A percentile compares a stretch with the other conserved stretches of the same genome.
These are phyloP conservation scores for Lasiurus cinereus DNA, from an alignment of 2,113 vertebrate species.

Conservation along the genomic window DNA sequence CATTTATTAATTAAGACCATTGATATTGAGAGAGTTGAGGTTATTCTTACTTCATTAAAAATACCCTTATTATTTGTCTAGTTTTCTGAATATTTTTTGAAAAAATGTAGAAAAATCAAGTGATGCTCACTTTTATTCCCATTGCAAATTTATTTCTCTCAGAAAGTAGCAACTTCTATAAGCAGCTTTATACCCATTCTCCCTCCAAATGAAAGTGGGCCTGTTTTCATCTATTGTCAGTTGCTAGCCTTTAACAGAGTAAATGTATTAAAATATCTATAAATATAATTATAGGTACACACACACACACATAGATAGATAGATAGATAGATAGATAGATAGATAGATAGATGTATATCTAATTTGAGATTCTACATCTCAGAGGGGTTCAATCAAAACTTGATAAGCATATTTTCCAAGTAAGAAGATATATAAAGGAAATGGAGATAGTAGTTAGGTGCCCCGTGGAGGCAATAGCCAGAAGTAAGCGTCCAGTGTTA, in stretches of 20 bases:
- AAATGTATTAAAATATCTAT: not conserved
- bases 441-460: not conserved
- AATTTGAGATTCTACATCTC: not conserved
- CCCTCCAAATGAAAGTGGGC: fast-evolving
- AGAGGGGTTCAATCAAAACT: not conserved
- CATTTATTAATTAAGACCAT: not conserved
- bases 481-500: fast-evolving
- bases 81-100: slow-evolving; percentile 1
- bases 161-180: not conserved
- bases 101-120: not conserved
- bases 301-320: no score
- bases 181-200: not conserved
- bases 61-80: not conserved
- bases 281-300: not conserved
- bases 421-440: slow-evolving; percentile 2
- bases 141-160: not conserved
- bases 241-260: not conserved
- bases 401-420: not conserved
- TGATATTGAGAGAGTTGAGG: not conserved
- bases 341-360: not conserved
- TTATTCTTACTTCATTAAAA: not conserved
- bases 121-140: not conserved
- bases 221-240: not conserved
- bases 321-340: no score
- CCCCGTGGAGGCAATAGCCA: not conserved